Base-by-base conservation (phyloP, 2,888 invertebrate genomes). In the Synanthedon myopaeformis region DNA sequence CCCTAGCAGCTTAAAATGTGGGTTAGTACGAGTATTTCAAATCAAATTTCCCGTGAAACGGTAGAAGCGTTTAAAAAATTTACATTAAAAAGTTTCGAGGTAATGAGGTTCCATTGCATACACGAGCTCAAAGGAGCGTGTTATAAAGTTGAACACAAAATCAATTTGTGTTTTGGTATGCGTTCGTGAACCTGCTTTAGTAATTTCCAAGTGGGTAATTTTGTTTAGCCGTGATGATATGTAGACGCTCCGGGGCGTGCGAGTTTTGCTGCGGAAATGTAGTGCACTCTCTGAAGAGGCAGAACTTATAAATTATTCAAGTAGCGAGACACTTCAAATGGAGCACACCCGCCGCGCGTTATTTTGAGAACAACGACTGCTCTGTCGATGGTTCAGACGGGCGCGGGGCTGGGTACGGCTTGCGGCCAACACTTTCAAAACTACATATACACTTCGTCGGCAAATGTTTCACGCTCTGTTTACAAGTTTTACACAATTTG, bases 231-330 rank as follows among this genome's bases (percentile, higher is more conserved):
- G n/a, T 14, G 45, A 45, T 45, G 45, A 45, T 45, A 45, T 45
- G 45, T 45, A 45, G 14, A 45, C 45, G 45, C 45, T 45, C n/a
- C 35, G 14, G 45, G 23, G 19, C 65, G 66, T 63, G 68, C 69
- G 72, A 71, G 75, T 74, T 74, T 71, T 71, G 72, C 73, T 69
- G 66, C 74, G 75, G 76, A 79, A 82, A 79, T 79, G 78, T 76
- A 79, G 74, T 76, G 78, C 79, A 75, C 75, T 79, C 68, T 60
- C 75, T 78, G 77, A 79, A 65, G 74, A 79, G 76, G 74, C 73
- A 65, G 67, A 35, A 76, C 79, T 84, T 79, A 87, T 87, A 84
- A 84, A 84, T 85, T 82, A 87, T 87, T 87, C 85, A 86, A 79
- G 78, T 76, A 75, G 75, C 65, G 79, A 81, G 84, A 83, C 82